Evolutionary conservation across 2,113 vertebrate genomes (phyloP), one percentile per base, ranked within the genome.

Genomic region (Charina bottae): DNA sequence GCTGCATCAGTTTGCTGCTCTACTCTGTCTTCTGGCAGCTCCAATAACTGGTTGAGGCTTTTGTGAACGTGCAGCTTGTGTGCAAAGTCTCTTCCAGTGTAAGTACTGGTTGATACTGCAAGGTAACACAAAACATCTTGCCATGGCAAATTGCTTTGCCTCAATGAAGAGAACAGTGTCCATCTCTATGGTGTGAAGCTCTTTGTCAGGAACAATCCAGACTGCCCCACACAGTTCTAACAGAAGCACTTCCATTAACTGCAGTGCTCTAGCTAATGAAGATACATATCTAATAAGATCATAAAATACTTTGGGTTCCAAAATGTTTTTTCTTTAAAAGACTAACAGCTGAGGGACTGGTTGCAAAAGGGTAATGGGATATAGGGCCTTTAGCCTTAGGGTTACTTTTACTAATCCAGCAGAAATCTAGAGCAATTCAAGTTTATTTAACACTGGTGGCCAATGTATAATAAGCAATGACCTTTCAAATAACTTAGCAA

Each of bases 231-330:
- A 68, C 62, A 68, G 62, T 68, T 68, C 13, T 68, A 33, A n/a
- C 3, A 49, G 10, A 49, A 91, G 59, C n/a, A 72, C 23, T 78
- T 11, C 21, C 58, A 78, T 87, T 58, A 87, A 10, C 37, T 87
- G 8, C 24, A 72, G 5, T 87, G 33, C 17, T 78, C n/a, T 78
- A 17, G 26, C 37, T 92, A 55, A 60, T 15, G 21, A 46, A n/a
- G 54, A 58, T 60, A 59, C 26, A 53, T 88, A 88, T 83, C 49
- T 54, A 87, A 59, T 68, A 83, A 92, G 54, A 72, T 26, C 28
- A 88, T 87, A 42, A 88, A 83, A 24, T 49, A 24, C 42, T 92
- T 84, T 87, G 49, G 95, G 17, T 28, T 56, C 94, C 54, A 19
- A 59, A 78, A 90, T 54, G 6, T 4, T 0, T n/a, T 92, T 91